phyloP scores from a whole-genome alignment of 1,140 invertebrate species.

The Lepidurus packardi region DNA sequence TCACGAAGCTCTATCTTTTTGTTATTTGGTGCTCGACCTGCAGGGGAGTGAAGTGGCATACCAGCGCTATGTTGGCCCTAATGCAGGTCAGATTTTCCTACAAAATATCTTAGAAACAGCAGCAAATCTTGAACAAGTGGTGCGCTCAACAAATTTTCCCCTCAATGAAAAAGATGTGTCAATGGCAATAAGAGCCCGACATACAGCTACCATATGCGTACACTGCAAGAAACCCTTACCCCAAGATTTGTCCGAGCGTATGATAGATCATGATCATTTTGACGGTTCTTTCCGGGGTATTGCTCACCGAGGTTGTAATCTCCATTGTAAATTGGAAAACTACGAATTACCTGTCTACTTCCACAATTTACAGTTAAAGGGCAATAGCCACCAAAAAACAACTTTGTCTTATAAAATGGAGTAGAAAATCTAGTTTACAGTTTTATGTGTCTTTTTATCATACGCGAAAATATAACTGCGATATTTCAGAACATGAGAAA shows the following conservation, averaged over 20 bases:
- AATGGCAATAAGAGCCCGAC: not conserved
- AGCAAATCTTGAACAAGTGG: not conserved
- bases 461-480: no score
- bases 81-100: not conserved
- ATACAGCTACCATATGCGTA: not conserved
- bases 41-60: not conserved
- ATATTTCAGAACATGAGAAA: no score
- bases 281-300: not conserved
- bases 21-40: not conserved
- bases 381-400: no score
- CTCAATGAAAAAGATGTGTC: not conserved
- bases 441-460: no score
- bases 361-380: not conserved
- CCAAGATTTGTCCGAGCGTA: not conserved
- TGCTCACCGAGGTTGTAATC: not conserved
- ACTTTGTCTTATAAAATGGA: no score
- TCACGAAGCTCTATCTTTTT: not conserved
- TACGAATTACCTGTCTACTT: not conserved
- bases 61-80: not conserved
- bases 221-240: not conserved
- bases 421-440: no score
- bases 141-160: not conserved
- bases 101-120: not conserved
- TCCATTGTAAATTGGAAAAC: not conserved
- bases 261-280: not conserved